These are phyloP conservation scores for Engraulis encrasicolus DNA, from an alignment of 2,113 vertebrate species.

Conservation along the genomic window DNA sequence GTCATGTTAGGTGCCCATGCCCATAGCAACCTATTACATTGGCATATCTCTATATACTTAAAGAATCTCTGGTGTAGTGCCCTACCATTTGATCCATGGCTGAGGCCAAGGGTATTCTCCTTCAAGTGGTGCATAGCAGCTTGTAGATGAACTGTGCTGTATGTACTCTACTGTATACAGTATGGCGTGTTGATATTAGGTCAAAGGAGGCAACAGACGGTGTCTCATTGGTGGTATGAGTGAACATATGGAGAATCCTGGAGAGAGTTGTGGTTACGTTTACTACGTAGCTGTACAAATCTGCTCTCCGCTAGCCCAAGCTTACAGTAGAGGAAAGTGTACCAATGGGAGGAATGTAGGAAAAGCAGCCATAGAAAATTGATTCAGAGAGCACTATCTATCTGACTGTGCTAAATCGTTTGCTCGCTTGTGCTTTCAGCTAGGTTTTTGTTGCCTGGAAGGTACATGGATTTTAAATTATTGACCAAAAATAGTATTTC, in stretches of 20 bases:
- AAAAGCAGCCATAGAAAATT: background rate
- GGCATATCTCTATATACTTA: too few species aligned
- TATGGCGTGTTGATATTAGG: slow-evolving; percentile 38
- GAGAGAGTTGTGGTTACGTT: slow-evolving; percentile 17
- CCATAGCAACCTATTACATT: too few species aligned
- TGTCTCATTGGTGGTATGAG: slow-evolving; percentile 39
- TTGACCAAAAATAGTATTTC: slow-evolving; percentile 28
- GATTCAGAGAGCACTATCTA: slow-evolving; percentile 3
- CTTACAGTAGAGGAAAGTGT: background rate
- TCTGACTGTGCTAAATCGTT: background rate
- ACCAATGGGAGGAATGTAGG: background rate
- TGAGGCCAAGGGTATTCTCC: too few species aligned
- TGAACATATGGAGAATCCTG: slow-evolving; percentile 42
- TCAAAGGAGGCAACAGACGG: background rate
- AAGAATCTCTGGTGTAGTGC: too few species aligned
- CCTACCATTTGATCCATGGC: too few species aligned
- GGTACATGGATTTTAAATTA: slow-evolving; percentile 42
- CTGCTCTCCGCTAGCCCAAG: background rate
- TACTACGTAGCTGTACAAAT: slow-evolving; percentile 38
- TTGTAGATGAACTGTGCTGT: too few species aligned
- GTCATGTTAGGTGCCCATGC: too few species aligned
- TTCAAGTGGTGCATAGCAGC: too few species aligned
- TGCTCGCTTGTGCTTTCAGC: slow-evolving; percentile 4
- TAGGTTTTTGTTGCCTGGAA: too few species aligned
- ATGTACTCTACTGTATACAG: too few species aligned